These are phyloP conservation scores for Montipora efflorescens DNA, from an alignment of 64 coral and sea anemone species.

Conservation along the genomic window DNA sequence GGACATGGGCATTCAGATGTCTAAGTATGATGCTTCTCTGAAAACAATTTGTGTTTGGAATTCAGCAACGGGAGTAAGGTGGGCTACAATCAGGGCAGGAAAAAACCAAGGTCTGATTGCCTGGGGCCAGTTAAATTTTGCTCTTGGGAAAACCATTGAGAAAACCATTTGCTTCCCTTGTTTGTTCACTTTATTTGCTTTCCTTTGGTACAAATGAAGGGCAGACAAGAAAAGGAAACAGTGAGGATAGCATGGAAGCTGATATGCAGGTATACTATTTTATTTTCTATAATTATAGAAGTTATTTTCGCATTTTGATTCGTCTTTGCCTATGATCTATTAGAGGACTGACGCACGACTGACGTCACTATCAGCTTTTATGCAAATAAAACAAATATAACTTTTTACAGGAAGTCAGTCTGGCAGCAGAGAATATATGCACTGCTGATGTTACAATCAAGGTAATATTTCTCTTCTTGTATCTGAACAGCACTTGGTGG, in stretches of 20 bases:
- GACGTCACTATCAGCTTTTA: too few species aligned
- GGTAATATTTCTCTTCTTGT: neutral
- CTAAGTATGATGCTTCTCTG: neutral
- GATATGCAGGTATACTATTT: constrained; percentile 6
- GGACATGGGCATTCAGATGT: neutral
- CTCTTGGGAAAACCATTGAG: neutral
- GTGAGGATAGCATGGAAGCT: neutral
- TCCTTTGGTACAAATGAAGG: constrained; percentile 7
- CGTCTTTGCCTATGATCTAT: too few species aligned
- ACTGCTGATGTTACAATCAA: constrained; percentile 8
- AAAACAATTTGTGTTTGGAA: neutral
- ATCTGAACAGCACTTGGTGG: neutral
- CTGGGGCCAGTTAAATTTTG: neutral
- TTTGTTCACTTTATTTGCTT: constrained; percentile 14
- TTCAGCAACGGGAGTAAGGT: constrained; percentile 7
- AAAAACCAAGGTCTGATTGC: neutral
- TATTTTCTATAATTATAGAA: neutral
- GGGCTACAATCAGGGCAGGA: neutral
- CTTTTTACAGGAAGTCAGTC: constrained; percentile 1
- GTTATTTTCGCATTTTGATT: too few species aligned
- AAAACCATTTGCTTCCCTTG: neutral
- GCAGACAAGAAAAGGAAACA: constrained; percentile 15
- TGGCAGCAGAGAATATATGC: neutral
- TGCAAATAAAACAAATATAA: too few species aligned
- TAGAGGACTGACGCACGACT: too few species aligned